phyloP scores from a whole-genome alignment of 2,888 invertebrate species.

The Thysanoteuthis rhombus region DNA sequence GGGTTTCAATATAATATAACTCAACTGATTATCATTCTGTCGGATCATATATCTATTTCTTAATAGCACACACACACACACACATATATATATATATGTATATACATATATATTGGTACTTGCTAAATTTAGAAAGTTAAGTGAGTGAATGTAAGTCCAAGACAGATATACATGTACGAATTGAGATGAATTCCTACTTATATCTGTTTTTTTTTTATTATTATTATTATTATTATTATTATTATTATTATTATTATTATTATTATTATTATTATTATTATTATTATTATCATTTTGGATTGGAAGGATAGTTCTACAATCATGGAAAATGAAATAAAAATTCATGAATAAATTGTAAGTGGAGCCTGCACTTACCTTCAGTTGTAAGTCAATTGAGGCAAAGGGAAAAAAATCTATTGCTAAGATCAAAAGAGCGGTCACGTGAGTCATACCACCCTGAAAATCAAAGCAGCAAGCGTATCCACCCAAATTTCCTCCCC shows the following conservation, averaged over 20 bases:
- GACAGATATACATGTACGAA: too few relatives aligned
- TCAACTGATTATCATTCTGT: too few relatives aligned
- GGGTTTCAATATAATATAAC: too few relatives aligned
- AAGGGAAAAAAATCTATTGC: not conserved
- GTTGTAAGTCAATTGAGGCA: not conserved
- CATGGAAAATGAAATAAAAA: not conserved
- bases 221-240: too few relatives aligned
- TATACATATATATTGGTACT: not conserved
- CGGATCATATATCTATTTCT: too few relatives aligned
- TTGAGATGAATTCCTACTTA: too few relatives aligned
- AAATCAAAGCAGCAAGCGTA: not conserved
- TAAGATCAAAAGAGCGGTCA: not conserved
- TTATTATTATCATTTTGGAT: not conserved
- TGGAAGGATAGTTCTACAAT: not conserved
- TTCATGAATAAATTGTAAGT: not conserved
- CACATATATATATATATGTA: not conserved
- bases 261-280: too few relatives aligned
- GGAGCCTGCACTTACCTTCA: not conserved
- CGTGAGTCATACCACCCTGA: slow-evolving; percentile 12
- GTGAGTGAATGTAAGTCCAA: too few relatives aligned
- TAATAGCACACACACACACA: too few relatives aligned
- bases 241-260: too few relatives aligned
- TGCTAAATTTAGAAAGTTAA: too few relatives aligned
- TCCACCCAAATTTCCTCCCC: not conserved
- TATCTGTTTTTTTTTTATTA: too few relatives aligned